A percentile compares a stretch with the other conserved stretches of the same genome.
Conservation (phyloP, 2,797 vertebrate species). For the Acrossocheilus wenchowensis region DNA sequence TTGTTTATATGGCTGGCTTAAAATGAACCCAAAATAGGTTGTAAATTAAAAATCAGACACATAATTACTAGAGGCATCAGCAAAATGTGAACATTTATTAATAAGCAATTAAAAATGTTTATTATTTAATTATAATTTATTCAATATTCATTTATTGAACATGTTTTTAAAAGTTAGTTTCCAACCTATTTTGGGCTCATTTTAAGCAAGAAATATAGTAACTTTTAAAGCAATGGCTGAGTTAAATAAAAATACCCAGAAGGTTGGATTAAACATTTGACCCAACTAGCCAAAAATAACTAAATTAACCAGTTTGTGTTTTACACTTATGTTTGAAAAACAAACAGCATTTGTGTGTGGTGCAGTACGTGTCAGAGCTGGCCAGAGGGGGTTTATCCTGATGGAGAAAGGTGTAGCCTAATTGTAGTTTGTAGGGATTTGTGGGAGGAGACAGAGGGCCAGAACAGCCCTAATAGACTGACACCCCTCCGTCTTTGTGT, state of each 20-base stretch:
- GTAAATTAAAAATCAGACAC: no score
- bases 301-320: slow-evolving; percentile 15
- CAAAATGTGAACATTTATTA: not conserved
- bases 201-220: not conserved
- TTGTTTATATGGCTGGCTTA: not conserved
- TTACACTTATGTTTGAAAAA: slow-evolving; percentile 13
- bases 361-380: slow-evolving; percentile 13
- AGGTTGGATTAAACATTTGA: not conserved
- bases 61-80: not conserved
- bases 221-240: not conserved
- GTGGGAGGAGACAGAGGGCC: slow-evolving; percentile 30
- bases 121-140: not conserved
- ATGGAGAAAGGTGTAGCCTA: slow-evolving; percentile 48
- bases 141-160: not conserved
- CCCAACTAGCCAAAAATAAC: not conserved
- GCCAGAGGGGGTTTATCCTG: slow-evolving; percentile 37
- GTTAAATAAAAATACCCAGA: not conserved
- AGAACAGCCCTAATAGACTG: slow-evolving; percentile 42
- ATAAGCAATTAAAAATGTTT: no score
- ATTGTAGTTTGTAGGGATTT: slow-evolving; percentile 50
- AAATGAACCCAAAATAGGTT: not conserved
- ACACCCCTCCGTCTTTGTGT: slow-evolving; percentile 44
- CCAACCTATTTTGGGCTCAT: not conserved
- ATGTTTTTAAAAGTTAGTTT: not conserved
- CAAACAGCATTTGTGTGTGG: slow-evolving; percentile 33